Evolutionary conservation across 2,797 vertebrate species (phyloP), one percentile per base, ranked within the genome.

Genomic region (Chlorospingus semifuscus): DNA sequence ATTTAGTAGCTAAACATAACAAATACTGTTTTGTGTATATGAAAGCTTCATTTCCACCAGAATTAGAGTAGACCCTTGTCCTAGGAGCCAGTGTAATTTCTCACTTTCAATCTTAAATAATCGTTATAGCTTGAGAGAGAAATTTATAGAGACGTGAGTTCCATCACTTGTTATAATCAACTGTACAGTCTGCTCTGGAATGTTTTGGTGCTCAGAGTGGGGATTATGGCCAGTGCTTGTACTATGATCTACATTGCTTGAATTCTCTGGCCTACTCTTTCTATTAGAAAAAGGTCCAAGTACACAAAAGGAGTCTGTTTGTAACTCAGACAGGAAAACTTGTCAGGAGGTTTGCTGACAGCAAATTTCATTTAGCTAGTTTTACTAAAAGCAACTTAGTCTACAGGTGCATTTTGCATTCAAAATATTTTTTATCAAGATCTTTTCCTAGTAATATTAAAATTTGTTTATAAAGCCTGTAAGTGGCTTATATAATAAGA

Each of bases 401-500:
- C 32, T 68, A 80, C 46, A 5, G 32, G 83, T 93, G 30, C 30
- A 77, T 90, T 96, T 84, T 89, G 41, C 74, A 91, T 94, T 93
- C 66, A 91, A 89, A 94, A 74, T 88, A 55, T 83, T 90, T 78
- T 93, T 94, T 92, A 92, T 71, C 59, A 92, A 87, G 87, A 86
- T 79, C 44, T 82, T 92, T 89, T 89, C 52, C 87, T 88, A 93
- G 83, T 92, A 91, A 75, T 92, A 88, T 2, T 41, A 93, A 93
- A 94, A 94, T 42, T 6, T 41, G 2, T 96, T 97, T 93, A 84
- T 91, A 79, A 94, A 94, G 60, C 77, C 74, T 64, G 66, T 74
- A 90, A 95, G 83, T 93, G 63, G 47, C 89, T 97, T 90, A 76
- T 87, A 63, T 82, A 94, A 95, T 91, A 96, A 91, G 83, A 66